Conservation (phyloP, 2,888 invertebrate species). For the Stenolophus ochropezus region DNA sequence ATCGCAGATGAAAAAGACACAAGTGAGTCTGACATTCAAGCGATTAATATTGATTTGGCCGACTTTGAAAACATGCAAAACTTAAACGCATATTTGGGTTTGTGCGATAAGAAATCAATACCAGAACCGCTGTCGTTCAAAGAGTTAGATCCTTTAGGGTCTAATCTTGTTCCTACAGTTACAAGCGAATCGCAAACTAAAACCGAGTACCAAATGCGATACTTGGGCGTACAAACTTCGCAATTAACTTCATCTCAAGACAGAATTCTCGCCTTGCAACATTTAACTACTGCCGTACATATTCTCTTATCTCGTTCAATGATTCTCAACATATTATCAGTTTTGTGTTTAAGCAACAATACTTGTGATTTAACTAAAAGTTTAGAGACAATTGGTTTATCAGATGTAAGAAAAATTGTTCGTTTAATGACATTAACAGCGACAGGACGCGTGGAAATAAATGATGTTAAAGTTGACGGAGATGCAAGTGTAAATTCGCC, state of each 20-base stretch:
- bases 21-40: constrained; percentile 69
- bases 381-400: constrained; percentile 72
- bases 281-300: constrained; percentile 74
- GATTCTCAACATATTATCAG: constrained; percentile 75
- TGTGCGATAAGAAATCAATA: constrained; percentile 70
- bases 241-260: constrained; percentile 73
- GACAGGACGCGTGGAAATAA: constrained; percentile 74
- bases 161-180: constrained; percentile 72
- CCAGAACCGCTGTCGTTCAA: constrained; percentile 74
- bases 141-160: constrained; percentile 76
- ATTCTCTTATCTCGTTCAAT: constrained; percentile 76
- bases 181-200: constrained; percentile 66
- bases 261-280: constrained; percentile 74
- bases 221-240: constrained; percentile 75
- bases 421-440: constrained; percentile 78
- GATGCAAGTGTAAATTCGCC: constrained; percentile 62
- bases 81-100: constrained; percentile 69
- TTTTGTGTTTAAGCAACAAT: constrained; percentile 69
- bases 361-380: constrained; percentile 68
- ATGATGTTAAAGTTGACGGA: constrained; percentile 66
- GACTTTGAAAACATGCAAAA: constrained; percentile 68
- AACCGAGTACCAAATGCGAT: constrained; percentile 67
- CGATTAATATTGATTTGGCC: constrained; percentile 65
- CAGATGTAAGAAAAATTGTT: constrained; percentile 77
- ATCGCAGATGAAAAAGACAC: constrained; percentile 70